Percentiles rank a stretch among this genome's conserved stretches.
phyloP scores from a whole-genome alignment of 2,888 invertebrate genomes.

The Ophion ellenae region DNA sequence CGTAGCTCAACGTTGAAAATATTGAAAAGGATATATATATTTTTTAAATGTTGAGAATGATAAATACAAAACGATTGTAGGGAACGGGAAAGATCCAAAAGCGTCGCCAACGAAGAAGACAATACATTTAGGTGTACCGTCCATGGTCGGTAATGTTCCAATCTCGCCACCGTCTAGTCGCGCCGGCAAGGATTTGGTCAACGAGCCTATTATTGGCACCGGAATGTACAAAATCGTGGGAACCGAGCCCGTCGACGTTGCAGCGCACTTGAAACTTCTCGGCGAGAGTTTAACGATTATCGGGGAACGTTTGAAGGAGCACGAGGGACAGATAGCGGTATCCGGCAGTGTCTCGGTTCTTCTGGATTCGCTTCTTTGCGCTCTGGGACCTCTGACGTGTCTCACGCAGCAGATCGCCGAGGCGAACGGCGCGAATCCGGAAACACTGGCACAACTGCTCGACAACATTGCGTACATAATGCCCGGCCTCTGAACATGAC shows the following conservation, averaged over 20 bases:
- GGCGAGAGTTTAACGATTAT: conserved; percentile 97
- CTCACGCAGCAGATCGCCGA: conserved; percentile 93
- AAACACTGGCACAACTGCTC: conserved; percentile 88
- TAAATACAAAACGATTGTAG: conserved; percentile 66
- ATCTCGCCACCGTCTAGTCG: conserved; percentile 78
- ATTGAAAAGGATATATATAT: conserved; percentile 22
- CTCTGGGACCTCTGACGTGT: conserved; percentile 94
- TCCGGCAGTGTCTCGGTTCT: conserved; percentile 97
- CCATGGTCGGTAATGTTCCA: conserved; percentile 77
- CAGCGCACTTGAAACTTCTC: conserved; percentile 95
- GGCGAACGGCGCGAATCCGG: conserved; percentile 83
- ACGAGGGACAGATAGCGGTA: conserved; percentile 97
- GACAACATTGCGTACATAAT: conserved; percentile 98
- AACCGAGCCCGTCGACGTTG: conserved; percentile 94
- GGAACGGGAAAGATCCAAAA: conserved; percentile 77
- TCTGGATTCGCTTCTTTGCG: conserved; percentile 95
- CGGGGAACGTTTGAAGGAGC: conserved; percentile 96
- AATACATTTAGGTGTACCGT: conserved; percentile 82
- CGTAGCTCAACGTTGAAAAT: neutral
- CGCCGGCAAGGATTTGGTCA: conserved; percentile 80
- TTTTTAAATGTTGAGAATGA: neutral
- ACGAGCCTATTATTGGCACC: conserved; percentile 81
- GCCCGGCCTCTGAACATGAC: conserved; percentile 79
- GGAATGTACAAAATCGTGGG: conserved; percentile 88
- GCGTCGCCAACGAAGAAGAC: conserved; percentile 78